Evolutionary conservation across 2,113 vertebrate species (phyloP), one percentile per base, ranked within the genome.

Genomic region (Ictidomys tridecemlineatus): DNA sequence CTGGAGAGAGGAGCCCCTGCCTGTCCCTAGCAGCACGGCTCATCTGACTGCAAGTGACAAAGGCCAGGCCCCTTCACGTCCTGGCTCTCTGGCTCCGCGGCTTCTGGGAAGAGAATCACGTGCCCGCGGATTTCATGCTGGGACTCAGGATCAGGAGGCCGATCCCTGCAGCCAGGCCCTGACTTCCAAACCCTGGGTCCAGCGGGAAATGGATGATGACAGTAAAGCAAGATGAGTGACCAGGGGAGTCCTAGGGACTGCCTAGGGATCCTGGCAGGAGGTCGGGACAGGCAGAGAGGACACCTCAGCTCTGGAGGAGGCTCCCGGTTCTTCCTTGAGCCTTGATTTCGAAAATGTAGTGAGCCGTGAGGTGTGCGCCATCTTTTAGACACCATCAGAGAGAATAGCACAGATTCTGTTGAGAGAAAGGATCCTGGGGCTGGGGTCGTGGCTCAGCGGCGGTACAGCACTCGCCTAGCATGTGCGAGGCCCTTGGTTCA

Each of bases 191-290:
- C 80, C 58, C n/a, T 93, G 13, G 17, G 39, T 48, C 61, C 22
- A 42, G 56, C 37, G 3, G 18, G 37, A 92, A 83, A 56, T 1
- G 0, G 65, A 42, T 0, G 1, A 76, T 22, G 0, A 34, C 24
- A 17, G 28, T 51, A 42, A 61, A 85, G 20, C 0, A 1, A 1
- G 11, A 12, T 22, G 39, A 30, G 58, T 0, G 2, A 70, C 67
- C 5, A n/a, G 9, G 1, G 20, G 39, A 51, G 2, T 14, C 14
- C 2, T 2, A 16, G 65, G 32, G 14, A 5, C 34, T 78, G 42
- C 70, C 45, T 65, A 48, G 79, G 51, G 37, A 56, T 24, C 28
- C 34, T 0, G 0, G 17, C 16, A 11, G 30, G 13, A n/a, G 24
- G 48, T 17, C 2, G 3, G 2, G 45, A 1, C 5, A 5, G 5